phyloP scores from a whole-genome alignment of 2,797 vertebrate species.

The Crenichthys baileyi region DNA sequence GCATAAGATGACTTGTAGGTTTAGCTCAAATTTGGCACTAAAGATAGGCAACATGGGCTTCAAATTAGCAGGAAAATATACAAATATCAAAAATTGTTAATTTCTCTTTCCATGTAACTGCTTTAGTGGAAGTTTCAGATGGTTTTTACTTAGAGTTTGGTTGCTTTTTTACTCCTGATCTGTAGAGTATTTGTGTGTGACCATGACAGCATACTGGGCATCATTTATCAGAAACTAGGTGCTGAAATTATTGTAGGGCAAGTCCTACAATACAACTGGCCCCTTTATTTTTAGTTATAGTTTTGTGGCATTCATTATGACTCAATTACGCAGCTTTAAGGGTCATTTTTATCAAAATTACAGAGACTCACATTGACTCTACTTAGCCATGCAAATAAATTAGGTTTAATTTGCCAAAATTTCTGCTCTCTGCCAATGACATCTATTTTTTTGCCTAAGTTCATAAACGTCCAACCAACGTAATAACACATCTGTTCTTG shows the following conservation, averaged over 20 bases:
- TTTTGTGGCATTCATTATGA: conserved; percentile 28
- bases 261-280: background rate
- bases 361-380: conserved; percentile 51
- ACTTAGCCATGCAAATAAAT: conserved; percentile 45
- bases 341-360: conserved; percentile 49
- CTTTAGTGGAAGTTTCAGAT: too few relatives aligned
- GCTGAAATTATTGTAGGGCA: background rate
- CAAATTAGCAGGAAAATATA: background rate
- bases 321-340: conserved; percentile 52
- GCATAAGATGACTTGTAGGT: background rate
- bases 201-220: too few relatives aligned
- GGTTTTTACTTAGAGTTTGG: too few relatives aligned
- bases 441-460: conserved; percentile 13
- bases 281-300: conserved; percentile 20
- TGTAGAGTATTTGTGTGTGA: too few relatives aligned
- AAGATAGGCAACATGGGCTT: background rate
- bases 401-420: conserved; percentile 28
- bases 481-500: conserved; percentile 6
- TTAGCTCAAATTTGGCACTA: background rate
- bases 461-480: conserved; percentile 14
- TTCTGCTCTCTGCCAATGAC: conserved; percentile 9
- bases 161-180: too few relatives aligned
- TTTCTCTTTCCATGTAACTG: background rate
- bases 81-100: background rate
- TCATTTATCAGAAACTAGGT: background rate